These are phyloP conservation scores for Nemopilema nomurai DNA, from an alignment of 30 jellyfish, hydroid and myxozoan genomes.

Conservation along the genomic window DNA sequence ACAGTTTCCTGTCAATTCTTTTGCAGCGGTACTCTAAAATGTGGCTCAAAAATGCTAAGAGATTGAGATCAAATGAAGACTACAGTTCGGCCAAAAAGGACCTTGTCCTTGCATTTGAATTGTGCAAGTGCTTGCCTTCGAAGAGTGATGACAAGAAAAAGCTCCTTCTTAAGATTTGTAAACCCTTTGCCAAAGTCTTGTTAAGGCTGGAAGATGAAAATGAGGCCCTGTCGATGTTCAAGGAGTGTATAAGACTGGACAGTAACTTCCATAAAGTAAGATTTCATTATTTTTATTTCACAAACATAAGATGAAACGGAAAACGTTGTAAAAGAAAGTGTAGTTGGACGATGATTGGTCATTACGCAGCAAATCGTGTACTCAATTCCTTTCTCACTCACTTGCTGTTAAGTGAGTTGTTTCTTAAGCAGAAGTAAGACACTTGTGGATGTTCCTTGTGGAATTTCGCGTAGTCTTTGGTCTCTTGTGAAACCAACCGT, in stretches of 20 bases:
- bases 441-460: conserved; percentile 1
- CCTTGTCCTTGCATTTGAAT: not conserved
- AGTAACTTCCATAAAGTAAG: conserved; percentile 22
- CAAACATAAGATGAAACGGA: too few species aligned
- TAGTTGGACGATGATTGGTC: too few species aligned
- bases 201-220: conserved; percentile 1
- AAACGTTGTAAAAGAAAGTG: too few species aligned
- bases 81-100: not conserved
- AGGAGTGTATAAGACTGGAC: conserved; percentile 12
- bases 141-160: not conserved
- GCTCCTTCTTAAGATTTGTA: not conserved
- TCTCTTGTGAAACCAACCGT: not conserved
- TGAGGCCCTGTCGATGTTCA: conserved; percentile 17
- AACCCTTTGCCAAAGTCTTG: conserved; percentile 10
- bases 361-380: too few species aligned
- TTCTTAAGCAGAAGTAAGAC: too few species aligned
- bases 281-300: not conserved
- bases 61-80: not conserved
- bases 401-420: too few species aligned
- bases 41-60: not conserved
- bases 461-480: not conserved
- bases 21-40: not conserved
- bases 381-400: too few species aligned
- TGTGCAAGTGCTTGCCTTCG: not conserved
- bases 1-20: too few species aligned